Conservation (phyloP, 2,797 vertebrate genomes). For the Bradypodion pumilum region DNA sequence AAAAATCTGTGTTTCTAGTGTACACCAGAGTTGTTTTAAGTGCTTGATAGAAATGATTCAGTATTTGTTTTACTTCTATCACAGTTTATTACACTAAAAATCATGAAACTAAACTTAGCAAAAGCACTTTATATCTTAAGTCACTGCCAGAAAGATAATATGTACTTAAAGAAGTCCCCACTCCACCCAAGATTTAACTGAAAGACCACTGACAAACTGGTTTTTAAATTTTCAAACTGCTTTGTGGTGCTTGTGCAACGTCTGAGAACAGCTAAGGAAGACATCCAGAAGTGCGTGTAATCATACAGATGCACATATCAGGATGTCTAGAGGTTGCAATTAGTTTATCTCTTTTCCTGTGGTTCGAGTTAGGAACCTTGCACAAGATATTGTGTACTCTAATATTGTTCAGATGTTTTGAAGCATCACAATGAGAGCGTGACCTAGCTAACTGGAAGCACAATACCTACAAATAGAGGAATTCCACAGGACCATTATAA, state of each 20-base stretch:
- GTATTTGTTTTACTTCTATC: not conserved
- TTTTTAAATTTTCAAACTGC: not conserved
- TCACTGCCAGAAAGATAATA: not conserved
- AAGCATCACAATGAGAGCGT: not conserved
- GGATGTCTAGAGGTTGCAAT: too few relatives aligned
- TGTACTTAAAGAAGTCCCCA: not conserved
- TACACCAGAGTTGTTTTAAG: not conserved
- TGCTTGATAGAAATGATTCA: not conserved
- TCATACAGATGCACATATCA: too few relatives aligned
- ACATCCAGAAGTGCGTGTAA: too few relatives aligned
- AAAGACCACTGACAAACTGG: not conserved
- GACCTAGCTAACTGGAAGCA: not conserved
- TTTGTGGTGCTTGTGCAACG: not conserved
- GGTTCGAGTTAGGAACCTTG: not conserved
- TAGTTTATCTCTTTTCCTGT: not conserved
- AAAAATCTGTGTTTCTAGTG: not conserved
- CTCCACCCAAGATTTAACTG: not conserved
- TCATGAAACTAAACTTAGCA: not conserved
- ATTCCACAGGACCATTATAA: too few relatives aligned
- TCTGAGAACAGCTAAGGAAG: not conserved
- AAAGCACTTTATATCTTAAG: not conserved
- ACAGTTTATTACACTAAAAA: not conserved
- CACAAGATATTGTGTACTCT: not conserved
- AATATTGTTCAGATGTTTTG: not conserved
- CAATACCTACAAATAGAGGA: not conserved